Evolutionary conservation across 2,888 invertebrate genomes (phyloP), one percentile per base, ranked within the genome.

Genomic region (Agrotis segetum): DNA sequence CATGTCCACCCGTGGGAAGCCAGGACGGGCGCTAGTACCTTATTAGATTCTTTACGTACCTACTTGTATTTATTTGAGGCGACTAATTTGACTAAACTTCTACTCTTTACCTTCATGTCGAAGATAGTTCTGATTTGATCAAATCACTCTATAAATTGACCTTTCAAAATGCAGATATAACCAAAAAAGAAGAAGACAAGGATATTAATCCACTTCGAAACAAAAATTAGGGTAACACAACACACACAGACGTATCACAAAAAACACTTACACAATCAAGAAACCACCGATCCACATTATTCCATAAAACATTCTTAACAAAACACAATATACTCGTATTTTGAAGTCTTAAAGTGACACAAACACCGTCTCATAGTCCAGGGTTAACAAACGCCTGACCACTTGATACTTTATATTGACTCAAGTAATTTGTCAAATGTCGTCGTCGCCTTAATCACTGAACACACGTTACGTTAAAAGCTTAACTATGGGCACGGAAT

Each of bases 201-300:
- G 13, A 17, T 34, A 21, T 13, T 56, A 16, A 2, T 14, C 21
- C 3, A n/a, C 14, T 17, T 19, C 6, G n/a, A n/a, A 3, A 5
- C 6, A 16, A 1, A 0, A 29, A 14, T 67, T 19, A 1, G 4
- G 2, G 16, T 7, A 19, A 17, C 17, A 46, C 16, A 19, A 47
- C 40, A 40, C 11, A 53, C 17, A 3, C 1, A 29, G 11, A 50
- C 17, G 4, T 13, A 14, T 4, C 13, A 19, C 13, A 19, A 46
- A 58, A 50, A 19, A 24, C 46, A 84, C 83, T 46, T 77, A 84
- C 84, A 75, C 19, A 34, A 71, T 17, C 17, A 85, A 19, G 67
- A 65, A 72, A n/a, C 52, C 29, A 16, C 63, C 61, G 19, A 71
- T 11, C 34, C 72, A 71, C 84, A 84, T 84, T 40, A 13, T 84